These are phyloP conservation scores for Tiliqua scincoides DNA, from an alignment of 2,113 vertebrate species.

Conservation along the genomic window DNA sequence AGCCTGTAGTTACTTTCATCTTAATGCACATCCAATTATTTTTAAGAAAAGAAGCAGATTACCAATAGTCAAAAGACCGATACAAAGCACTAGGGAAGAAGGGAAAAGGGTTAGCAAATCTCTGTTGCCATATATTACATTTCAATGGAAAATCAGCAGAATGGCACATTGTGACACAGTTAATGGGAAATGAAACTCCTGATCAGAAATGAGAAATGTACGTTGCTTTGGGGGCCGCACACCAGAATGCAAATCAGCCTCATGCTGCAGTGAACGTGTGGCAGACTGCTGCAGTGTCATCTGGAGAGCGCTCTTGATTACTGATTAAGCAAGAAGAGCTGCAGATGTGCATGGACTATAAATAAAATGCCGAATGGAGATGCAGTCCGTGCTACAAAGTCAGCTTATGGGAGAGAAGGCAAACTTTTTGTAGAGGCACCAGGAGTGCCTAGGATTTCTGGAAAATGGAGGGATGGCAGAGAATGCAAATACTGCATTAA, in stretches of 20 bases:
- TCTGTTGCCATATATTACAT: slow-evolving; percentile 28
- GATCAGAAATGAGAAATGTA: slow-evolving; percentile 56
- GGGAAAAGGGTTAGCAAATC: neutral
- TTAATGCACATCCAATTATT: slow-evolving; percentile 26
- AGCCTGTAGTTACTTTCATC: slow-evolving; percentile 6
- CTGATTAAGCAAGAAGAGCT: slow-evolving; percentile 45
- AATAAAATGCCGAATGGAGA: slow-evolving; percentile 46
- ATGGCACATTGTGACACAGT: slow-evolving; percentile 43
- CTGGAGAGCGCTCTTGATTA: slow-evolving; percentile 20
- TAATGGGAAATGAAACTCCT: slow-evolving; percentile 57
- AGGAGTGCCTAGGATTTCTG: slow-evolving; percentile 16
- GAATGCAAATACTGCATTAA: neutral
- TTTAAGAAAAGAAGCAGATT: slow-evolving; percentile 21
- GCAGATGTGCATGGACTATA: slow-evolving; percentile 35
- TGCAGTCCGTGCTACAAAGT: slow-evolving; percentile 16
- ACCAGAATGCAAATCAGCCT: slow-evolving; percentile 50
- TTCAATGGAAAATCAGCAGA: slow-evolving; percentile 44
- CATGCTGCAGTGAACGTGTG: slow-evolving; percentile 22
- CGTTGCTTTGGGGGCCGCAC: slow-evolving; percentile 23
- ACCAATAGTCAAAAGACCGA: neutral
- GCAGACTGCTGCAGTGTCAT: slow-evolving; percentile 41
- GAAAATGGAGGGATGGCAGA: neutral
- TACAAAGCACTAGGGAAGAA: neutral
- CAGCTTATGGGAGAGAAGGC: slow-evolving; percentile 21
- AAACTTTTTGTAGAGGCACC: neutral